Evolutionary conservation across 2,797 vertebrate species (phyloP), one percentile per base, ranked within the genome.

Genomic region (Galagoides demidoff): DNA sequence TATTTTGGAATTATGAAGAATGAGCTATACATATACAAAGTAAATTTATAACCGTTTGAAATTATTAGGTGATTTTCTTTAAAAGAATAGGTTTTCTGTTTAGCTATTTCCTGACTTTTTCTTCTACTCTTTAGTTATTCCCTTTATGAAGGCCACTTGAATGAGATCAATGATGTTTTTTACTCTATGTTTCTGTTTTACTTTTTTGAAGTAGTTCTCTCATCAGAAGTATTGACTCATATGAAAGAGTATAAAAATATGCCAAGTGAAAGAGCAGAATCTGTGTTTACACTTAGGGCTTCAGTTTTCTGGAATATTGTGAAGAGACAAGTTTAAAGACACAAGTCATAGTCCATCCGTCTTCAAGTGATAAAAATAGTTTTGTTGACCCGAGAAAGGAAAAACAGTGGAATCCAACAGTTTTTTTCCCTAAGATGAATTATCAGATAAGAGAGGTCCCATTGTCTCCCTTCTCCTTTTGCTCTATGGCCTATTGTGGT

Each of bases 371-470:
- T 76, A 89, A 87, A 96, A 92, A 43, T 71, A 87, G n/a, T 63
- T 94, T 91, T 96, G 43, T 79, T 96, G 81, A 77, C 4, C 55
- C 90, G 31, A 74, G 16, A 37, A 95, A 27, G 8, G 57, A 39
- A 89, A 85, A 57, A 0, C 8, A 37, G 20, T 78, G 19, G 27
- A 27, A 96, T 43, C 39, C 39, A 43, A 43, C 39, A 43, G 39
- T 59, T 9, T 3, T 90, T 43, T 88, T 84, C 59, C 6, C n/a
- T 84, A 16, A 64, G 16, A 76, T 66, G 27, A 90, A 37, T 19
- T 83, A 27, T 87, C 22, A 52, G 20, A 39, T 45, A n/a, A 52
- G 27, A 9, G 20, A 23, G 4, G 83, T 68, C 77, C 13, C 2
- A 5, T 17, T 8, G n/a, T 8, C 22, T 5, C 5, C 1, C 0